These are phyloP conservation scores for Turritopsis dohrnii DNA, from an alignment of 30 jellyfish, hydroid and myxozoan genomes.

Conservation along the genomic window DNA sequence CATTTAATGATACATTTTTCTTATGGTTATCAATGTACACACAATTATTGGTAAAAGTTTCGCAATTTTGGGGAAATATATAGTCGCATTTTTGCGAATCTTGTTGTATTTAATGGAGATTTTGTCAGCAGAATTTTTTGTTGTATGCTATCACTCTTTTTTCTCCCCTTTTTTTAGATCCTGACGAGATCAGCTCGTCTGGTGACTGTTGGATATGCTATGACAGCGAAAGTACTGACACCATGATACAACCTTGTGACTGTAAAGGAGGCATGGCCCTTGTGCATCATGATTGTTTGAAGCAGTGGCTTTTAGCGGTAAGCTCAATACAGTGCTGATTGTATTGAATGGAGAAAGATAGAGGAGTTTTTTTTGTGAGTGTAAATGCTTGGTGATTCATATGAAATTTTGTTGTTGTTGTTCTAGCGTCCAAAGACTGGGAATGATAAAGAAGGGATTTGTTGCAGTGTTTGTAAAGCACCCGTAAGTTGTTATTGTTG, in stretches of 20 bases:
- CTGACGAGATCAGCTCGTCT: neutral
- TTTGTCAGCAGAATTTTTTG: too few relatives aligned
- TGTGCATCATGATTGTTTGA: conserved; percentile 77
- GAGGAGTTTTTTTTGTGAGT: neutral
- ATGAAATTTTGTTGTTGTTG: neutral
- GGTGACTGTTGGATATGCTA: conserved; percentile 76
- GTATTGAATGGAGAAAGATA: too few relatives aligned
- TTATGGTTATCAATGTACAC: too few relatives aligned
- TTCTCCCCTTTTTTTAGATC: too few relatives aligned
- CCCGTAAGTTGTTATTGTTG: conserved; percentile 30
- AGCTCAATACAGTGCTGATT: too few relatives aligned
- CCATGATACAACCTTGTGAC: conserved; percentile 59
- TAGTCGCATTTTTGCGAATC: too few relatives aligned
- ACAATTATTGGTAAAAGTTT: too few relatives aligned
- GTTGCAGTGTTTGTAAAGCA: conserved; percentile 66
- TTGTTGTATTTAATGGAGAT: too few relatives aligned
- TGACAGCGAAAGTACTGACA: conserved; percentile 44
- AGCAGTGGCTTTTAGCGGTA: conserved; percentile 81
- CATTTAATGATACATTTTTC: too few relatives aligned
- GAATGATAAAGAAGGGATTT: conserved; percentile 27
- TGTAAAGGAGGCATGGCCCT: conserved; percentile 75
- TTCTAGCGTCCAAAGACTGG: conserved; percentile 12
- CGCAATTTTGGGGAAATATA: too few relatives aligned
- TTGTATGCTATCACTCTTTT: too few relatives aligned
- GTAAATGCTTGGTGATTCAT: neutral